Conservation (phyloP, 2,888 invertebrate genomes). For the Chouioia cunea region DNA sequence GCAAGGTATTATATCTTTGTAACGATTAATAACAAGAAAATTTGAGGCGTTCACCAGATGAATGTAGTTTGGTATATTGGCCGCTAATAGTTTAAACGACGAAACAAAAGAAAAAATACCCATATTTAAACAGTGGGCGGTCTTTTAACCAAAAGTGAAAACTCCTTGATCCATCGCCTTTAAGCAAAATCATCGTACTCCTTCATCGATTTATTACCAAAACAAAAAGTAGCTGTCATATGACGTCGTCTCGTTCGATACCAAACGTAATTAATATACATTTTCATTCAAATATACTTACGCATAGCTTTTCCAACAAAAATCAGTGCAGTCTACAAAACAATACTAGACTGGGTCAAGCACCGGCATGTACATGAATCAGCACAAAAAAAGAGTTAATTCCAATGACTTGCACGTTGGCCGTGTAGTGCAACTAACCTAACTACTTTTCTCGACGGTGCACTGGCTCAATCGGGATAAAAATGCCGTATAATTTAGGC, state of each 20-base stretch:
- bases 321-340: background rate
- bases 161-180: background rate
- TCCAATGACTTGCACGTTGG: conserved; percentile 4
- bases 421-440: conserved; percentile 33
- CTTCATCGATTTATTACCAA: background rate
- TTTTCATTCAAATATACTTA: conserved; percentile 14
- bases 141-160: background rate
- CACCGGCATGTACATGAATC: conserved; percentile 6
- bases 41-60: too few species aligned
- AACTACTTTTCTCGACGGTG: conserved; percentile 23
- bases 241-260: background rate
- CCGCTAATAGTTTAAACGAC: background rate
- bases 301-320: conserved; percentile 1
- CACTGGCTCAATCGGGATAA: conserved; percentile 43
- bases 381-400: conserved; percentile 13
- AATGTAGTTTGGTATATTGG: conserved; percentile 2
- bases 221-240: conserved; percentile 16
- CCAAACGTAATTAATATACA: conserved; percentile 14
- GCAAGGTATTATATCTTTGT: too few species aligned
- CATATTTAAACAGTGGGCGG: conserved; percentile 13
- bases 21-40: too few species aligned
- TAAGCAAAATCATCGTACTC: conserved; percentile 32
- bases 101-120: conserved; percentile 5
- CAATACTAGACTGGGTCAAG: too few species aligned
- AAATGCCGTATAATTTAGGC: conserved; percentile 61